Evolutionary conservation across 2,113 vertebrate species (phyloP).

Genomic region (Gymnocephalus cernua): DNA sequence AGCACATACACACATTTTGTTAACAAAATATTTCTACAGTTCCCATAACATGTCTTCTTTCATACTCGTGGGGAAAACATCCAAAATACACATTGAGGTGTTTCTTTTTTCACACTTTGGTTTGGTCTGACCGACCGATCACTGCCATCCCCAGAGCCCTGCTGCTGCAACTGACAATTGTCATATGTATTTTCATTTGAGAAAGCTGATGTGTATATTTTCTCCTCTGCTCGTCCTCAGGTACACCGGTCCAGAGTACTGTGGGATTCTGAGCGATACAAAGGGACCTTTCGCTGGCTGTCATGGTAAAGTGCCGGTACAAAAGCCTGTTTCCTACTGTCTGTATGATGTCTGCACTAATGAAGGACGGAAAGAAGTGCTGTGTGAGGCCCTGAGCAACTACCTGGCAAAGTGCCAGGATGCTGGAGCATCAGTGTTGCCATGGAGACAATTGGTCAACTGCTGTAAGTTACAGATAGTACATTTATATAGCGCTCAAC

Average conservation of each 20-base stretch:
- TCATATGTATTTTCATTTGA: background rate
- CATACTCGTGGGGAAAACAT: too few species aligned
- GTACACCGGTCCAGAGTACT: constrained; percentile 37
- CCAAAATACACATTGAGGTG: too few species aligned
- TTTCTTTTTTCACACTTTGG: too few species aligned
- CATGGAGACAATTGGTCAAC: constrained; percentile 24
- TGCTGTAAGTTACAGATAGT: constrained; percentile 25
- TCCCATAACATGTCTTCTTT: too few species aligned
- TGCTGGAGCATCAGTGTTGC: background rate
- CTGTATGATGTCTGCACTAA: constrained; percentile 49
- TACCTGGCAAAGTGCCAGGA: constrained; percentile 36
- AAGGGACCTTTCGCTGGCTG: constrained; percentile 33
- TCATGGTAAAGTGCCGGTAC: background rate
- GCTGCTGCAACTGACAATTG: background rate
- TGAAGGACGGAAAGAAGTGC: constrained; percentile 4
- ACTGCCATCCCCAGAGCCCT: background rate
- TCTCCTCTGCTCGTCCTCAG: background rate
- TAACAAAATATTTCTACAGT: too few species aligned
- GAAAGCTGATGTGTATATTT: background rate
- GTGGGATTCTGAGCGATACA: constrained; percentile 36
- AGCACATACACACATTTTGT: too few species aligned
- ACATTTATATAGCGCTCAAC: background rate
- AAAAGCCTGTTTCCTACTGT: constrained; percentile 13
- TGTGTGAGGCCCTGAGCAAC: constrained; percentile 37
- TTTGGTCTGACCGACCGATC: background rate